Percentiles rank a stretch among this genome's conserved stretches.
These are phyloP conservation scores for Archips crataeganus DNA, from an alignment of 2,888 invertebrate species.

Conservation along the genomic window DNA sequence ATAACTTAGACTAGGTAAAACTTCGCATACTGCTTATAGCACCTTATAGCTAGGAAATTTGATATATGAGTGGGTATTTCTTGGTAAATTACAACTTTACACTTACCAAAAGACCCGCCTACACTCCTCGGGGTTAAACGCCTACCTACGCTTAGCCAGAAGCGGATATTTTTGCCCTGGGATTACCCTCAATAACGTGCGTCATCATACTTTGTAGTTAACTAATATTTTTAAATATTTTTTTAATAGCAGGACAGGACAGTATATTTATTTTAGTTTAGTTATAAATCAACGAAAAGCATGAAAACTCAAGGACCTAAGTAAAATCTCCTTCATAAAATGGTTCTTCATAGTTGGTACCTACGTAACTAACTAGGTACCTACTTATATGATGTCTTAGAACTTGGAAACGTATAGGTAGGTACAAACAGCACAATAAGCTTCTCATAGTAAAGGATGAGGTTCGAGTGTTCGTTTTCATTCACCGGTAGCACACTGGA, in stretches of 20 bases:
- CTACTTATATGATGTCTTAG: neutral
- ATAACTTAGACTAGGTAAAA: neutral
- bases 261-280: too few relatives aligned
- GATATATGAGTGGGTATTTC: neutral
- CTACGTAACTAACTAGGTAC: too few relatives aligned
- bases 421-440: neutral
- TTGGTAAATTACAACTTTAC: slow-evolving; percentile 5
- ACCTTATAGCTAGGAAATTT: neutral
- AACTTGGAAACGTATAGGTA: neutral
- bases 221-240: too few relatives aligned
- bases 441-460: too few relatives aligned
- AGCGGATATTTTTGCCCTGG: neutral
- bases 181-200: slow-evolving; percentile 2
- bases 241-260: too few relatives aligned
- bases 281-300: too few relatives aligned
- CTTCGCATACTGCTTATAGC: neutral
- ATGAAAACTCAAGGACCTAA: too few relatives aligned
- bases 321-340: too few relatives aligned
- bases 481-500: too few relatives aligned
- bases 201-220: too few relatives aligned
- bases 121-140: slow-evolving; percentile 13
- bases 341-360: too few relatives aligned
- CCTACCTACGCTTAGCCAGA: slow-evolving; percentile 16
- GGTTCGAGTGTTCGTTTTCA: too few relatives aligned
- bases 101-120: slow-evolving; percentile 13